These are phyloP conservation scores for Haliclystus octoradiatus DNA, from an alignment of 30 jellyfish, hydroid and myxozoan species.

Conservation along the genomic window DNA sequence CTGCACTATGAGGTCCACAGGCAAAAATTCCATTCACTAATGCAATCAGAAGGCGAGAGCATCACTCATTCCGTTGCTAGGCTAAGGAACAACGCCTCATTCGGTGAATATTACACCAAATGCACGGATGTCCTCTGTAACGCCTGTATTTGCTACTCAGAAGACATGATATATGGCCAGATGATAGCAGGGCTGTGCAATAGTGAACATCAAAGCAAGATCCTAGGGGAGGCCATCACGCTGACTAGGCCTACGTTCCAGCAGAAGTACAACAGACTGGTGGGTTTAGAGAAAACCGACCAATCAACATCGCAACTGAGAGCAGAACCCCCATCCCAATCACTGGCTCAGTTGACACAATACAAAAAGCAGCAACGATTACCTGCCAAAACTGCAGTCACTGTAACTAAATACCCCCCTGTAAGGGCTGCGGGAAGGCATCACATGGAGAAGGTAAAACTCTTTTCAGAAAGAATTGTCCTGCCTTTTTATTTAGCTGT, in stretches of 20 bases:
- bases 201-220: constrained; percentile 8
- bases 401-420: too few species aligned
- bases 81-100: neutral
- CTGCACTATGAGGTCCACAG: constrained; percentile 26
- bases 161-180: constrained; percentile 3
- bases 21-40: neutral
- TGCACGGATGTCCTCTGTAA: neutral
- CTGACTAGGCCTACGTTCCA: neutral
- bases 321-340: neutral
- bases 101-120: neutral
- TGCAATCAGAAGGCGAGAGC: constrained; percentile 17
- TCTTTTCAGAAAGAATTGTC: neutral
- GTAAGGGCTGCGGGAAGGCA: too few species aligned
- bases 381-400: too few species aligned
- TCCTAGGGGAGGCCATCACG: constrained; percentile 12
- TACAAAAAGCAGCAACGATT: too few species aligned
- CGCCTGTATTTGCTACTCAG: neutral
- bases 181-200: constrained; percentile 14
- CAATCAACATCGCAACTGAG: constrained; percentile 4
- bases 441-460: too few species aligned
- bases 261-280: constrained; percentile 6
- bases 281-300: neutral
- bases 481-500: neutral
- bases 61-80: constrained; percentile 19
- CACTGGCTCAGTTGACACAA: too few species aligned